Evolutionary conservation across 2,888 invertebrate genomes (phyloP).

Genomic region (Dasysyrphus albostriatus): DNA sequence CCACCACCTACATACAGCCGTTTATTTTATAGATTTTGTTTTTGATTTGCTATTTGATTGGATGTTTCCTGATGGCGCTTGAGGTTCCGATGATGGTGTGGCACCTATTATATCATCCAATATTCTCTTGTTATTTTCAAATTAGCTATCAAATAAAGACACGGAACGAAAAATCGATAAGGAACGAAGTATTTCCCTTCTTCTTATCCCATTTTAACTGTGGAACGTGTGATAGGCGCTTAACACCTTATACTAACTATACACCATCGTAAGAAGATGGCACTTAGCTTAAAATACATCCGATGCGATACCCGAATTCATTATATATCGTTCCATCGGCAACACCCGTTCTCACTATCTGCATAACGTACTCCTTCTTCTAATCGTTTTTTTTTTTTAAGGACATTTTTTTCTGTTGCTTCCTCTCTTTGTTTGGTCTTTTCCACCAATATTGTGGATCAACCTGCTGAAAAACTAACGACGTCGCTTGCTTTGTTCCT

Average conservation of each 20-base stretch:
- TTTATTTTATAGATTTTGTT: not conserved
- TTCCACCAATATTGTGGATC: not conserved
- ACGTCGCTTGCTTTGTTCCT: not conserved
- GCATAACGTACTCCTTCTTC: not conserved
- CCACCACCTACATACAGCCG: too few relatives aligned
- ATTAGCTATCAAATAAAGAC: slow-evolving; percentile 11
- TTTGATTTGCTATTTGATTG: slow-evolving; percentile 13
- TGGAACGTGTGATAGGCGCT: slow-evolving; percentile 11
- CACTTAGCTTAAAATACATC: not conserved
- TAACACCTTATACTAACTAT: slow-evolving; percentile 8
- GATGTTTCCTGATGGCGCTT: slow-evolving; percentile 11
- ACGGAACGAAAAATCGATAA: slow-evolving; percentile 8
- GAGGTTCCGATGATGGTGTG: not conserved
- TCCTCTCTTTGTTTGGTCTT: not conserved
- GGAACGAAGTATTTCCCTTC: not conserved
- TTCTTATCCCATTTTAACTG: not conserved
- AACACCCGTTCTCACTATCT: too few relatives aligned
- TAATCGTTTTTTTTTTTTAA: not conserved
- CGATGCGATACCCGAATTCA: not conserved
- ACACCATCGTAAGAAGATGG: slow-evolving; percentile 2
- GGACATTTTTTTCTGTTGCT: not conserved
- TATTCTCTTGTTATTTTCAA: slow-evolving; percentile 5
- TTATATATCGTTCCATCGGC: not conserved
- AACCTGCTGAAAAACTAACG: not conserved
- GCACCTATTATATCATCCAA: not conserved